These are phyloP conservation scores for Trypoxylon attenuatum DNA, from an alignment of 2,888 invertebrate genomes.

Conservation along the genomic window DNA sequence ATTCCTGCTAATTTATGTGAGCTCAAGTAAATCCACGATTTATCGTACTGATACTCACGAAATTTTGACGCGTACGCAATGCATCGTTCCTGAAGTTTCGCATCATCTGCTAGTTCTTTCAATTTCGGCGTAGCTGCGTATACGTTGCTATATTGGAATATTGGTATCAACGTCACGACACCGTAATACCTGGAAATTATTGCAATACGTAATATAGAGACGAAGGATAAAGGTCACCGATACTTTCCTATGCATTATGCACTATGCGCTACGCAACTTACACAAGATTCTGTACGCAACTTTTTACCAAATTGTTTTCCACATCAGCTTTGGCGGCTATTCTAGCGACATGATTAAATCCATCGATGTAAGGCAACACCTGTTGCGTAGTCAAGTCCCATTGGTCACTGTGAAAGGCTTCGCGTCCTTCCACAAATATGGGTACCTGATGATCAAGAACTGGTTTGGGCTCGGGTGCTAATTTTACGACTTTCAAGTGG, in stretches of 20 bases:
- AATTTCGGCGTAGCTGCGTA: slow-evolving; percentile 87
- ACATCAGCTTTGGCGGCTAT: slow-evolving; percentile 94
- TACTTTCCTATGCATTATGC: neutral
- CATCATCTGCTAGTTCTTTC: slow-evolving; percentile 81
- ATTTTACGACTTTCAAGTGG: slow-evolving; percentile 90
- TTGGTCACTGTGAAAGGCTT: slow-evolving; percentile 81
- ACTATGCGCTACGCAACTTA: slow-evolving; percentile 75
- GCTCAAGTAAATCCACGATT: neutral
- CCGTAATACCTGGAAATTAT: slow-evolving; percentile 78
- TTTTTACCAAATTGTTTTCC: slow-evolving; percentile 94
- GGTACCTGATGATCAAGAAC: slow-evolving; percentile 95
- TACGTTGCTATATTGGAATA: slow-evolving; percentile 90
- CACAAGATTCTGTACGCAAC: slow-evolving; percentile 93
- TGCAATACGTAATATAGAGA: neutral
- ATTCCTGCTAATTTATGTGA: neutral
- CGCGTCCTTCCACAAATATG: slow-evolving; percentile 82
- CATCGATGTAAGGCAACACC: slow-evolving; percentile 92
- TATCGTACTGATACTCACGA: slow-evolving; percentile 74
- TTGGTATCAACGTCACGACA: slow-evolving; percentile 84
- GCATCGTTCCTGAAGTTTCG: slow-evolving; percentile 83
- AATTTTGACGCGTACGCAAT: slow-evolving; percentile 82
- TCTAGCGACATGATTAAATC: slow-evolving; percentile 92
- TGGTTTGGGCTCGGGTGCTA: slow-evolving; percentile 86
- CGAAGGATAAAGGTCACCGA: neutral
- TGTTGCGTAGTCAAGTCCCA: slow-evolving; percentile 98